These are phyloP conservation scores for Oxystoma pomonae DNA, from an alignment of 2,888 invertebrate species.

Conservation along the genomic window DNA sequence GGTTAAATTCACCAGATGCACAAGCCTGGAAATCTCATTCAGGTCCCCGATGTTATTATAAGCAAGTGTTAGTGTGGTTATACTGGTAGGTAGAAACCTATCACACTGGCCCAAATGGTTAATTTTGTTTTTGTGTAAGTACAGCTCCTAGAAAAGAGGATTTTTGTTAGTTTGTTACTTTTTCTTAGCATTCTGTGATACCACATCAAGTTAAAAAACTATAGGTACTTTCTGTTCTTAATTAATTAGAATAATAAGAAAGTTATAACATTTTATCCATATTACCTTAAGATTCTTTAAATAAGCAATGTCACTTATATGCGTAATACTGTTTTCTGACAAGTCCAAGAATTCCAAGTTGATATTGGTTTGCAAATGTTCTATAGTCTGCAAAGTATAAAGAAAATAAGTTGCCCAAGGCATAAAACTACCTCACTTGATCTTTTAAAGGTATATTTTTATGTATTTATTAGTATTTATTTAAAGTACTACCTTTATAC, in stretches of 20 bases:
- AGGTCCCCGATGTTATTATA: slow-evolving; percentile 82
- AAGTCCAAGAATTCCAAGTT: slow-evolving; percentile 81
- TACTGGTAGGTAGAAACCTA: slow-evolving; percentile 70
- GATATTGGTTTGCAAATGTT: slow-evolving; percentile 77
- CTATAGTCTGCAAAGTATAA: slow-evolving; percentile 62
- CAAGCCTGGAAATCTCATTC: slow-evolving; percentile 80
- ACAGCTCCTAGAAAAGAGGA: slow-evolving; percentile 72
- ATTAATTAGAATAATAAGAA: slow-evolving; percentile 1
- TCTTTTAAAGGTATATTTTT: no score
- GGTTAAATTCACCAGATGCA: slow-evolving; percentile 69
- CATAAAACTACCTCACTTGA: no score
- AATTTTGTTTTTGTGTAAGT: slow-evolving; percentile 82
- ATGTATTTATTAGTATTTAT: background rate
- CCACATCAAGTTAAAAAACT: no score
- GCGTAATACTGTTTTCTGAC: slow-evolving; percentile 83
- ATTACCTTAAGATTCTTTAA: slow-evolving; percentile 76
- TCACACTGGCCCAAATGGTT: slow-evolving; percentile 78
- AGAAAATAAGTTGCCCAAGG: no score
- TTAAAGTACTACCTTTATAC: slow-evolving; percentile 65
- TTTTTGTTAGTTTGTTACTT: no score
- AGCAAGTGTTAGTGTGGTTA: slow-evolving; percentile 73
- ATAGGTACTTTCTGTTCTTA: no score
- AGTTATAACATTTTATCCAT: background rate
- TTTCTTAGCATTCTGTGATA: no score
- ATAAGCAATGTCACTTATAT: slow-evolving; percentile 80